phyloP scores from a whole-genome alignment of 2,797 vertebrate species.

The Sphenodon punctatus region DNA sequence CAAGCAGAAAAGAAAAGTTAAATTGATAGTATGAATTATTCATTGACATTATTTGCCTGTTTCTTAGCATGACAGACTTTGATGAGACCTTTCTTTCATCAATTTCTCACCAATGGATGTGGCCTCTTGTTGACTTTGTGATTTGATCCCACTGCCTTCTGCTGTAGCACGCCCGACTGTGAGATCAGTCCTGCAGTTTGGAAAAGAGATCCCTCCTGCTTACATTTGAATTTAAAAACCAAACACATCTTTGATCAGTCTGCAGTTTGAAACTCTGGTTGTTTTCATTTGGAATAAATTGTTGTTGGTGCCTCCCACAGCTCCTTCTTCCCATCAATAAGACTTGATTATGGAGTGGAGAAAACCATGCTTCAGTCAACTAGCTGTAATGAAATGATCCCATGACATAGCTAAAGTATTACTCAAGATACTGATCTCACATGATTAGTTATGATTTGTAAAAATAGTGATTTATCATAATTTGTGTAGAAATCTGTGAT shows the following conservation, averaged over 20 bases:
- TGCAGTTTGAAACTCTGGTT: background rate
- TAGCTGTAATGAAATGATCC: background rate
- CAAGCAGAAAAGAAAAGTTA: background rate
- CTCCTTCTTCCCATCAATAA: background rate
- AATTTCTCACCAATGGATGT: background rate
- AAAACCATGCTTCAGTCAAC: background rate
- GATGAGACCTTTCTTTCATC: background rate
- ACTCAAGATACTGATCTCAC: background rate
- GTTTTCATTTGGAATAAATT: background rate
- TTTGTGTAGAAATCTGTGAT: background rate
- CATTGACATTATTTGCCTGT: background rate
- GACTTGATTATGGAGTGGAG: background rate
- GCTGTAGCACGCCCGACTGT: background rate
- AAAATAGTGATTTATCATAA: conserved; percentile 37
- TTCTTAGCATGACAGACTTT: background rate
- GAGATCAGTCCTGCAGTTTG: background rate
- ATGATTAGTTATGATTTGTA: conserved; percentile 18
- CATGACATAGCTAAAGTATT: background rate
- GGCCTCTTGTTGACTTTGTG: conserved; percentile 1
- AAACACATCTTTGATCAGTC: background rate
- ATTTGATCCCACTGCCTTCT: background rate
- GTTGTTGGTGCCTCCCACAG: background rate
- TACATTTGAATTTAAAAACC: conserved; percentile 2
- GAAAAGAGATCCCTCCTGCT: background rate
- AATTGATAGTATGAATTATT: conserved; percentile 36